A percentile compares a stretch with the other conserved stretches of the same genome.
Evolutionary conservation across 2,797 vertebrate species (phyloP).

Genomic region (Scleropages formosus): DNA sequence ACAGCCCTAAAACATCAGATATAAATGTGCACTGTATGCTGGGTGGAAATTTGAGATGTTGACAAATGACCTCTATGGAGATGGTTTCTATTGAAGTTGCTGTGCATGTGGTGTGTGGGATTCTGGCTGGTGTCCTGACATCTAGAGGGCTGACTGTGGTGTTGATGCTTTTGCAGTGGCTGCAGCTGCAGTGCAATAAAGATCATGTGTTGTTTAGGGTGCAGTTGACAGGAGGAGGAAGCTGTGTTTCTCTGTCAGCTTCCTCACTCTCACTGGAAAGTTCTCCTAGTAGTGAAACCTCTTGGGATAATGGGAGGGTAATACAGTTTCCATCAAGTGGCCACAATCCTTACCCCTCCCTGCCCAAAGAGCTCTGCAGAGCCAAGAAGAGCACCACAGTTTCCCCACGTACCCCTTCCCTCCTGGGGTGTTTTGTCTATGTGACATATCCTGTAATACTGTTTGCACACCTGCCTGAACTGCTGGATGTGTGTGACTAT

Average conservation of each 20-base stretch:
- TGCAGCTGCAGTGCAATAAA: slow-evolving; percentile 18
- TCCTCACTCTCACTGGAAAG: background rate
- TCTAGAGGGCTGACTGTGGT: slow-evolving; percentile 14
- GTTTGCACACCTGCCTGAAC: slow-evolving; percentile 7
- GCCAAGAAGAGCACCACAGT: background rate
- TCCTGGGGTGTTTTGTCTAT: background rate
- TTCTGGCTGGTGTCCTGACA: slow-evolving; percentile 15
- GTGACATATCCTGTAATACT: slow-evolving; percentile 21
- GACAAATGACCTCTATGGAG: slow-evolving; percentile 46
- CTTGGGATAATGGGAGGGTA: background rate
- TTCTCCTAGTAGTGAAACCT: background rate
- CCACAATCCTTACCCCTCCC: background rate
- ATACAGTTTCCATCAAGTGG: slow-evolving; percentile 19
- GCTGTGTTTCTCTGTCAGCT: background rate
- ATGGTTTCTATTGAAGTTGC: slow-evolving; percentile 30
- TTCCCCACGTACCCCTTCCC: background rate
- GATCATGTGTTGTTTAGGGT: slow-evolving; percentile 9
- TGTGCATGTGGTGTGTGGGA: slow-evolving; percentile 39
- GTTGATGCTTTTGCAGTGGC: slow-evolving; percentile 19
- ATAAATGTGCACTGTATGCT: slow-evolving; percentile 29
- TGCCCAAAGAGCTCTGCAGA: background rate
- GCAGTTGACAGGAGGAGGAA: background rate
- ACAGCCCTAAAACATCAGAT: slow-evolving; percentile 21
- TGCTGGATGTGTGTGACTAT: slow-evolving; percentile 4
- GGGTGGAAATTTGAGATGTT: slow-evolving; percentile 37